These are phyloP conservation scores for Pangasianodon hypophthalmus DNA, from an alignment of 2,113 vertebrate species.

Conservation along the genomic window DNA sequence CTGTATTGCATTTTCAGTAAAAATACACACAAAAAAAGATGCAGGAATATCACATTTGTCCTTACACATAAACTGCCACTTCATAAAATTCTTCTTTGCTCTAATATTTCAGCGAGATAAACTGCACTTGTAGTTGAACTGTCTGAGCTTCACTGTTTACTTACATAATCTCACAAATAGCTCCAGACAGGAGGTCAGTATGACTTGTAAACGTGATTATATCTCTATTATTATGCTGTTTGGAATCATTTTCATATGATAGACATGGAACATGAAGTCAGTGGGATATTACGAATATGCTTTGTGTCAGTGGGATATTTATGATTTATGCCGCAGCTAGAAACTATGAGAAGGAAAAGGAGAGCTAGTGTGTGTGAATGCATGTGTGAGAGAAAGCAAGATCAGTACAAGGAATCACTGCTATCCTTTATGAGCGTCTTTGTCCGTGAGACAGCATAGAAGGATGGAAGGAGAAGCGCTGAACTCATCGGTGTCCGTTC, in stretches of 20 bases:
- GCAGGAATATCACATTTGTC: not conserved
- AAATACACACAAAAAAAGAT: not conserved
- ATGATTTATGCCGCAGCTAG: not conserved
- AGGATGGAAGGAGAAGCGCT: not conserved
- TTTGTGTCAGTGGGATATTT: slow-evolving; percentile 13
- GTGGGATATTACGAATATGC: not conserved
- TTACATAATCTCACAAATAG: slow-evolving; percentile 21
- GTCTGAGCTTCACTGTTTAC: slow-evolving; percentile 24
- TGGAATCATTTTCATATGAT: not conserved
- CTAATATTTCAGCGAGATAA: not conserved
- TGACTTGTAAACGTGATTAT: not conserved
- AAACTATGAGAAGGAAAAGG: not conserved
- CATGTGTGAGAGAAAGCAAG: not conserved
- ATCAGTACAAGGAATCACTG: slow-evolving; percentile 5
- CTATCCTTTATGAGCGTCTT: not conserved
- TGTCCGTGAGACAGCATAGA: not conserved
- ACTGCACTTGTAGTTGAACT: not conserved
- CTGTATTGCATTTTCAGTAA: not conserved
- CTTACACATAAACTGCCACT: not conserved
- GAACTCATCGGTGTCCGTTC: slow-evolving; percentile 24
- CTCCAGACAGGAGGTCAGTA: slow-evolving; percentile 27
- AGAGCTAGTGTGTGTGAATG: not conserved
- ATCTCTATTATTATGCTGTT: slow-evolving; percentile 22
- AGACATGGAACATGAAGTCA: slow-evolving; percentile 6
- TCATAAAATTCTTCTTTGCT: not conserved